Conservation (phyloP, 2,888 invertebrate genomes). For the Periphyllus acericola region DNA sequence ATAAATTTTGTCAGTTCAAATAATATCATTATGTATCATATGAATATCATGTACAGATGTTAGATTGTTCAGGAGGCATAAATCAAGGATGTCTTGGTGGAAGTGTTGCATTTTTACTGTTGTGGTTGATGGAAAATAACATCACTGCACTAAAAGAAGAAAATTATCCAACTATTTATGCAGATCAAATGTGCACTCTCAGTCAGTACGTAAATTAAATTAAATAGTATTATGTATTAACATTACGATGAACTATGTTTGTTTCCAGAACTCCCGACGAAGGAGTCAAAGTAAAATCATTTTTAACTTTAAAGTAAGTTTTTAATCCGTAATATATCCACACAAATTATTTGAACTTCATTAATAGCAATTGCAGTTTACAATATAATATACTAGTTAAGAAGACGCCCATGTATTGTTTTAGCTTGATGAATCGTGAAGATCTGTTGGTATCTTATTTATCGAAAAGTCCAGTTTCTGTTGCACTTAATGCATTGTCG, state of each 20-base stretch:
- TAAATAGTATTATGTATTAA: background rate
- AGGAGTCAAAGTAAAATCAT: conserved; percentile 62
- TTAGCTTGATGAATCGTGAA: conserved; percentile 76
- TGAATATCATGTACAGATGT: conserved; percentile 71
- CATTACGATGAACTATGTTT: background rate
- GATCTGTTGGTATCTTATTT: conserved; percentile 73
- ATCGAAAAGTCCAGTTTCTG: conserved; percentile 76
- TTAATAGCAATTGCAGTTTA: background rate
- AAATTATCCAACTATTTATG: conserved; percentile 74
- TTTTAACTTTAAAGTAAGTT: conserved; percentile 54
- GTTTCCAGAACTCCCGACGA: conserved; percentile 63
- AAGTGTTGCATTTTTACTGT: conserved; percentile 80
- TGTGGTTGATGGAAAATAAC: conserved; percentile 75
- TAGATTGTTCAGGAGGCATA: conserved; percentile 81
- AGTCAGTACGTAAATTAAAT: conserved; percentile 15
- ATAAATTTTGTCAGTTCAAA: too few species aligned
- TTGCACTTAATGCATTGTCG: conserved; percentile 82
- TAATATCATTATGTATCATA: background rate
- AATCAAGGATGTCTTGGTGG: conserved; percentile 84
- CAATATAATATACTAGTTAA: background rate
- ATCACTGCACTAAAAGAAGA: conserved; percentile 71
- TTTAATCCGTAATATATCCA: background rate
- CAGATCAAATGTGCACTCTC: conserved; percentile 68
- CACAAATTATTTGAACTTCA: background rate
- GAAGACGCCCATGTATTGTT: conserved; percentile 42